A percentile compares a stretch with the other conserved stretches of the same genome.
Evolutionary conservation across 2,797 vertebrate genomes (phyloP).

Genomic region (Pipistrellus pygmaeus): DNA sequence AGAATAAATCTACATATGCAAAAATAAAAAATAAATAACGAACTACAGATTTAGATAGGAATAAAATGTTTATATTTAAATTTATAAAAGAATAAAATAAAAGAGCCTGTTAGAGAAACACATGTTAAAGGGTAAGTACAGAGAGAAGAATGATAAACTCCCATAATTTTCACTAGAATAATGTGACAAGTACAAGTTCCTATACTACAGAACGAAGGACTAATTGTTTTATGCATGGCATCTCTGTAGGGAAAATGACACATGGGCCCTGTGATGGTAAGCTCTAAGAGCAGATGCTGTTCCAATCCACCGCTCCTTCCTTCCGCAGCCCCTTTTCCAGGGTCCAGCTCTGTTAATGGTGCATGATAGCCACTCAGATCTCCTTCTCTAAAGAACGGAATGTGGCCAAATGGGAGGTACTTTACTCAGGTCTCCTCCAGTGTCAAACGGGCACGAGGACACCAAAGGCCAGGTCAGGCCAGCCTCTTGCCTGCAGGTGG

Average conservation of each 20-base stretch:
- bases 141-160: not conserved
- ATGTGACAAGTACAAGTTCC: not conserved
- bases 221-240: not conserved
- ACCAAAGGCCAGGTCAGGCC: not conserved
- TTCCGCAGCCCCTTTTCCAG: not conserved
- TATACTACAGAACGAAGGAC: not conserved
- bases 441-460: not conserved
- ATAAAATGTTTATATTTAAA: not conserved
- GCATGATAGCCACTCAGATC: not conserved
- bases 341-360: not conserved
- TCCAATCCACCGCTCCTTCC: not conserved
- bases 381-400: not conserved
- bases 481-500: not conserved
- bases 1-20: not conserved
- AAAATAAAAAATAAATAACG: not conserved
- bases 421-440: not conserved
- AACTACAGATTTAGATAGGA: not conserved
- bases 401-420: not conserved
- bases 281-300: not conserved
- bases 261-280: not conserved
- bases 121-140: not conserved
- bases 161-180: not conserved
- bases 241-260: not conserved
- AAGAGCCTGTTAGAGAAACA: not conserved
- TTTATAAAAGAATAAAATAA: not conserved